phyloP scores from a whole-genome alignment of 2,797 vertebrate genomes.

The Trachurus trachurus region DNA sequence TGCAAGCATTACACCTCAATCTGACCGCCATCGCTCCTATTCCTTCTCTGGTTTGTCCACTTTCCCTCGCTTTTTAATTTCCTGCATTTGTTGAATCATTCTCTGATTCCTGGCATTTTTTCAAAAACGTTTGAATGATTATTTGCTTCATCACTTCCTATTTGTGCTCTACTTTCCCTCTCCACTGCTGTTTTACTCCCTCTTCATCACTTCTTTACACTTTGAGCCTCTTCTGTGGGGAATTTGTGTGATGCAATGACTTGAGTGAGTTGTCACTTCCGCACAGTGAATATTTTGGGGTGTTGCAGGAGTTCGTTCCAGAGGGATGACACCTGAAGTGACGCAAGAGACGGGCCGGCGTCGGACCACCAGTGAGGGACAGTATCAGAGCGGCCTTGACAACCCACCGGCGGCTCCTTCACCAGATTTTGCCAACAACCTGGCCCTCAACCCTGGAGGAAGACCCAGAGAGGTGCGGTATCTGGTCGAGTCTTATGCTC shows the following conservation, averaged over 20 bases:
- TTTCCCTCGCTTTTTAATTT: constrained; percentile 68
- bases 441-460: constrained; percentile 93
- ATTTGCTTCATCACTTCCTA: constrained; percentile 9
- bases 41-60: constrained; percentile 94
- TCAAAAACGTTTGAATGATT: constrained; percentile 5
- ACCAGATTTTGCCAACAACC: constrained; percentile 90
- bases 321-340: constrained; percentile 89
- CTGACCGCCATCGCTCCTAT: constrained; percentile 92
- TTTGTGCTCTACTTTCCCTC: constrained; percentile 17
- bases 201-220: constrained; percentile 3
- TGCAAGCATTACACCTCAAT: constrained; percentile 83
- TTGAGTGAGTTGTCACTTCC: neutral
- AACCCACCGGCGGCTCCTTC: constrained; percentile 83
- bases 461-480: constrained; percentile 91
- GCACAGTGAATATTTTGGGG: constrained; percentile 12
- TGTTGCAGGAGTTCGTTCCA: constrained; percentile 91
- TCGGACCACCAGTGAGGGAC: constrained; percentile 92
- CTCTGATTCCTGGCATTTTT: constrained; percentile 18
- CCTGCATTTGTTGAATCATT: constrained; percentile 30
- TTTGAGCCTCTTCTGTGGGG: neutral
- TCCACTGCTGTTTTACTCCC: constrained; percentile 2
- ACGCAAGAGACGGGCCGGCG: constrained; percentile 81
- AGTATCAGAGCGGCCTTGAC: constrained; percentile 91
- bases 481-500: neutral
- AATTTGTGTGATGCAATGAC: neutral